Percentiles rank a stretch among this genome's conserved stretches.
Conservation (phyloP, 37 sponge, comb jelly and placozoan genomes). For the Halisarca cf. caerulea region DNA sequence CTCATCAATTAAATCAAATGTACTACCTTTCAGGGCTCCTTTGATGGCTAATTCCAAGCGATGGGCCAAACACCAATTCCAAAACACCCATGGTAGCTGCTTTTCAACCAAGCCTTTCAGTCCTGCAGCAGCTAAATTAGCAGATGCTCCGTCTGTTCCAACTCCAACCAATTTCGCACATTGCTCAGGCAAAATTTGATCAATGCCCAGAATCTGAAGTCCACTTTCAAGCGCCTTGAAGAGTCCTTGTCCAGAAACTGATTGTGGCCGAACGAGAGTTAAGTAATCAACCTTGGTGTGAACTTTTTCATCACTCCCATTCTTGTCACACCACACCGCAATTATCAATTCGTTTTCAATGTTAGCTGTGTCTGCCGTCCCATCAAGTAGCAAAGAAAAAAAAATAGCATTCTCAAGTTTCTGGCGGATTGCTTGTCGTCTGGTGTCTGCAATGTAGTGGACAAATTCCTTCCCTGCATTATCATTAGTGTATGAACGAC, state of each 20-base stretch:
- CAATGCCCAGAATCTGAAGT: conserved; percentile 29
- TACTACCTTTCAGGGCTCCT: too few relatives aligned
- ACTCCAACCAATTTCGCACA: conserved; percentile 43
- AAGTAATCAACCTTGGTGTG: conserved; percentile 43
- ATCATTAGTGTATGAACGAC: conserved; percentile 51
- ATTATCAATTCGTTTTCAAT: conserved; percentile 52
- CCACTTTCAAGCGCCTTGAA: conserved; percentile 26
- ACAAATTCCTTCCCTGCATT: conserved; percentile 55
- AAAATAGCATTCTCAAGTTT: conserved; percentile 38
- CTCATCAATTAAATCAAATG: too few relatives aligned
- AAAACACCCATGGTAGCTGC: too few relatives aligned
- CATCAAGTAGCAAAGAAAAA: conserved; percentile 45
- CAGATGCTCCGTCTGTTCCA: neutral
- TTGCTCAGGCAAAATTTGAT: neutral
- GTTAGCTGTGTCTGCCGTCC: conserved; percentile 53
- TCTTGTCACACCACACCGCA: conserved; percentile 46
- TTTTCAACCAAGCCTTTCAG: too few relatives aligned
- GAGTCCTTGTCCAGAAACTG: conserved; percentile 44
- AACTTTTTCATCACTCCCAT: conserved; percentile 38
- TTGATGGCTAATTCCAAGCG: too few relatives aligned
- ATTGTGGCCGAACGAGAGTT: conserved; percentile 37
- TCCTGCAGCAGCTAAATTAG: neutral
- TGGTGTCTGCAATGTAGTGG: conserved; percentile 61
- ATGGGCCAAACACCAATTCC: too few relatives aligned
- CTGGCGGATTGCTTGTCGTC: conserved; percentile 23